Evolutionary conservation across 2,888 invertebrate species (phyloP).

Genomic region (Drosophila subsilvestris): DNA sequence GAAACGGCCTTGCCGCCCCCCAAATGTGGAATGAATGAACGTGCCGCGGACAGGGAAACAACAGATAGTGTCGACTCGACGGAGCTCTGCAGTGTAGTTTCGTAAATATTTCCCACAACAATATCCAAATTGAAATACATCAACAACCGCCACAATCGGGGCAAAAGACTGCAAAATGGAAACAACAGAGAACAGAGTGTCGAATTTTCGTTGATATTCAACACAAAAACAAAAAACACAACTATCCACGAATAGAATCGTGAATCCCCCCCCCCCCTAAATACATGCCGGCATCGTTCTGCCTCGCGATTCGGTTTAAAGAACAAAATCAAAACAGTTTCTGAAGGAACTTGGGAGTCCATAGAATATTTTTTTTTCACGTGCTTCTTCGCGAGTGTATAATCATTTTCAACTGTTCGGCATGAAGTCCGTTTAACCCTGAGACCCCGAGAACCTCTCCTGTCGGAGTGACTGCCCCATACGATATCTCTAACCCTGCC

Average conservation of each 20-base stretch:
- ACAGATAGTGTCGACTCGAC: no score
- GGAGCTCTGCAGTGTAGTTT: no score
- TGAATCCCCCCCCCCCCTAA: no score
- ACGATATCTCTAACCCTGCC: neutral
- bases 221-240: neutral
- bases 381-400: slow-evolving; percentile 26
- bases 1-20: slow-evolving; percentile 1
- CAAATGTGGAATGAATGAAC: neutral
- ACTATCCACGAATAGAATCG: neutral
- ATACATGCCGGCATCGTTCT: neutral
- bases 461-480: neutral
- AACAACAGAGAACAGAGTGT: neutral
- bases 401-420: neutral
- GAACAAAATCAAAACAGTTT: neutral
- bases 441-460: neutral
- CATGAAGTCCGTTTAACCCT: neutral
- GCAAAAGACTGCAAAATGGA: neutral
- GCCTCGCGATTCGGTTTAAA: no score
- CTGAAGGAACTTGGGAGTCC: neutral
- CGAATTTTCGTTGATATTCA: neutral
- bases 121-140: no score
- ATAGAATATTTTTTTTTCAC: slow-evolving; percentile 12
- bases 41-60: neutral
- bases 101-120: no score
- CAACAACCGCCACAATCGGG: no score